Evolutionary conservation across 2,113 vertebrate species (phyloP), one percentile per base, ranked within the genome.

Genomic region (Eupsittula cactorum): DNA sequence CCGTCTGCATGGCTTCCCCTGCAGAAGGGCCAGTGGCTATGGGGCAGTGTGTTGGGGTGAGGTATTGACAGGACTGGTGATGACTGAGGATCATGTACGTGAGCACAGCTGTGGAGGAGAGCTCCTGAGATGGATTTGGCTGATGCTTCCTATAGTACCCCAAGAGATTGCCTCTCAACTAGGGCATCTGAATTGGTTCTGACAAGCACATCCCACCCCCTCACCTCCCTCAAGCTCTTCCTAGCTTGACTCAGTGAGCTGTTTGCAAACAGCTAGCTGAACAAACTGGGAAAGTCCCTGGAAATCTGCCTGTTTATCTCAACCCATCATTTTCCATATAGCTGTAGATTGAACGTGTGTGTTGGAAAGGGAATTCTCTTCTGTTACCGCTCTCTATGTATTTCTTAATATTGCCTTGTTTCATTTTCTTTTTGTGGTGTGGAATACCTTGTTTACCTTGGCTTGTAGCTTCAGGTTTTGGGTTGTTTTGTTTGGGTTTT

Each of bases 71-170:
- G 27, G 46, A 11, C 6, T 39, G 41, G 6, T 39, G 49, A 24
- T 0, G 3, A 10, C 27, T 13, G 52, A 75, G 39, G 28, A 25
- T 79, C 11, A 7, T 1, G 6, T 25, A 27, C 12, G 10, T 0
- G 1, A 84, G 50, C 3, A 2, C 31, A 84, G 65, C 70, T 77
- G 63, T 20, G 74, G 65, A 78, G 44, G 29, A 31, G 28, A 35
- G 37, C 49, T 79, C 47, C 71, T 10, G 9, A 68, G 44, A 10
- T 46, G 55, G 11, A 6, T 76, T 75, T 64, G 44, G 44, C 50
- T 50, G 64, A 14, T 46, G 11, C 41, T 74, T 42, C 42, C 37
- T 37, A 0, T 20, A 25, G 49, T 31, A 69, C 20, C 25, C 29
- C 21, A 20, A 55, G 77, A 90, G 37, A 49, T 7, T 41, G 74